A percentile compares a stretch with the other conserved stretches of the same genome.
phyloP scores from a whole-genome alignment of 1,140 invertebrate species.

The Procambarus clarkii region DNA sequence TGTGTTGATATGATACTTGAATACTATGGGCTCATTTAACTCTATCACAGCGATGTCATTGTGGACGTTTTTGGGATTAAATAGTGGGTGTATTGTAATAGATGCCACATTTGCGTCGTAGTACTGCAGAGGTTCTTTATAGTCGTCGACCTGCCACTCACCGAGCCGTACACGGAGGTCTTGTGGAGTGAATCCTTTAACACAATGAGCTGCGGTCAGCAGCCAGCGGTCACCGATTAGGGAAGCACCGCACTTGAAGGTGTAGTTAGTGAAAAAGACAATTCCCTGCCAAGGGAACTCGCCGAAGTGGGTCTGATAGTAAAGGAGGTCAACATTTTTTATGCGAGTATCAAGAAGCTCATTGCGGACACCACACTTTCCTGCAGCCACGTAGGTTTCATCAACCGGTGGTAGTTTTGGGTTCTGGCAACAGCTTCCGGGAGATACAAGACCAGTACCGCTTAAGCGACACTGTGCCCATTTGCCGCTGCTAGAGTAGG shows the following conservation, averaged over 20 bases:
- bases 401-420: not conserved
- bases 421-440: slow-evolving; percentile 46
- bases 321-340: slow-evolving; percentile 59
- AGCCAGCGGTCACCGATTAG: slow-evolving; percentile 88
- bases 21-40: slow-evolving; percentile 71
- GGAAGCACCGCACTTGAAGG: slow-evolving; percentile 92
- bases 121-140: slow-evolving; percentile 83
- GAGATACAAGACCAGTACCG: slow-evolving; percentile 6
- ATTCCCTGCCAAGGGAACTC: slow-evolving; percentile 95
- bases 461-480: slow-evolving; percentile 26
- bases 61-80: slow-evolving; percentile 70
- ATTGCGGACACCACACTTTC: slow-evolving; percentile 39
- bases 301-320: slow-evolving; percentile 75
- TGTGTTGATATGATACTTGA: slow-evolving; percentile 74
- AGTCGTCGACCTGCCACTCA: slow-evolving; percentile 96
- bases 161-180: slow-evolving; percentile 90
- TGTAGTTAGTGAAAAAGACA: slow-evolving; percentile 91
- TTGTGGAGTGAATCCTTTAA: slow-evolving; percentile 80
- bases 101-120: slow-evolving; percentile 72
- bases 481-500: not conserved
- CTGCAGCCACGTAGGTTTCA: not conserved
- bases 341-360: slow-evolving; percentile 27
- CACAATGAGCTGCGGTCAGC: slow-evolving; percentile 92
- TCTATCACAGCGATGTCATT: slow-evolving; percentile 74
- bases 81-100: slow-evolving; percentile 73